Base-by-base conservation (phyloP, 1,140 invertebrate genomes). In the Trichonephila clavata region DNA sequence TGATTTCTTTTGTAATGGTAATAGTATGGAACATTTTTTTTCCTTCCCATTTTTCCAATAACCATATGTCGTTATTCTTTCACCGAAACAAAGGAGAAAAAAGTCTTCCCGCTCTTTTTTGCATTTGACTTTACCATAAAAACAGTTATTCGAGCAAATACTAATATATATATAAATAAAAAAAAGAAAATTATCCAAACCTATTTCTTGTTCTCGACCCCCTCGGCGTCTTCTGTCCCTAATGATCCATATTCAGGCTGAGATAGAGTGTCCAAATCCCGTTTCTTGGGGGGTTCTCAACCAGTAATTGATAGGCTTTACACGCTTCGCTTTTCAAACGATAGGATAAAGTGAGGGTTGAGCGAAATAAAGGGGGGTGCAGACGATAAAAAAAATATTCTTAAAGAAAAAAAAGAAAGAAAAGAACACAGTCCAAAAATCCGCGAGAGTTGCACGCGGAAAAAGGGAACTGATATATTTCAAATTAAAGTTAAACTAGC, bases 401-500 rank as follows among this genome's bases (percentile, higher is more conserved):
- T 65, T 27, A 65, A 87, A 86, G 65, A 87, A 68, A 43, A 63
- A 61, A 50, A 65, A 59, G 59, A 39, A 39, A 39, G 32, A 39
- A 50, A 81, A 81, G 90, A 65, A 80, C 21, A 57, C 81, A n/a
- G 32, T n/a, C 32, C 81, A 68, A 86, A 50, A 50, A 92, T 68
- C 83, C 83, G 61, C 83, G 61, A 59, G 63, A 59, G 81, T 39
- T 50, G 89, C 68, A 61, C 89, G 57, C 61, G 77, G 80, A 43
- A 61, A 5, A 50, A 50, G 50, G 68, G 71, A 27, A 77, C 92
- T 93, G 92, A 93, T 93, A 93, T 93, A 93, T 93, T 93, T 93
- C 92, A 93, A 93, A 93, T 93, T 93, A 93, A 93, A 93, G 92
- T 93, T 93, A 93, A 93, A 93, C 92, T 93, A 93, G 57, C 92